phyloP scores from a whole-genome alignment of 2,113 vertebrate genomes.

The Periophthalmodon schlosseri region DNA sequence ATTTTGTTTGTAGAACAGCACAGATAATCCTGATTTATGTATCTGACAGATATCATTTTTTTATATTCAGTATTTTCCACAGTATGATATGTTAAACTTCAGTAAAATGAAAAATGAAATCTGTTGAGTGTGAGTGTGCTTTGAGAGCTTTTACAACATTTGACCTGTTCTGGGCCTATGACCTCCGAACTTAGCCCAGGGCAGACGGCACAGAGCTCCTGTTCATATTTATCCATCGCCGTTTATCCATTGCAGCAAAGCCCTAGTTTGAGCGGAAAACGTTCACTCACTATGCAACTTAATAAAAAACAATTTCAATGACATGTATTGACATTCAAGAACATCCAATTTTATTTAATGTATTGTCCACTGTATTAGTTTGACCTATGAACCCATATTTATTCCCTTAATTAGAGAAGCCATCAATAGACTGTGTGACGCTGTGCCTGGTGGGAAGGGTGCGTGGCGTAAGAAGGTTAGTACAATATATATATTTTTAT shows the following conservation, averaged over 20 bases:
- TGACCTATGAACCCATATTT: constrained; percentile 37
- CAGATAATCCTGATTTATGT: neutral
- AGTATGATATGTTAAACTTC: no score
- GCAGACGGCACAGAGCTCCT: constrained; percentile 23
- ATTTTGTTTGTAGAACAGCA: no score
- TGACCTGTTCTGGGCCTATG: constrained; percentile 28
- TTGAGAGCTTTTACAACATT: constrained; percentile 10
- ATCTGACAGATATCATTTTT: no score
- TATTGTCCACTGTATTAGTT: neutral
- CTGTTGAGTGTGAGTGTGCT: neutral
- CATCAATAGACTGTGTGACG: constrained; percentile 94
- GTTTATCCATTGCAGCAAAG: neutral
- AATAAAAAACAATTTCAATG: neutral
- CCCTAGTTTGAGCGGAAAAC: neutral
- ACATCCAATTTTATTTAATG: neutral
- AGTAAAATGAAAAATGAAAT: neutral
- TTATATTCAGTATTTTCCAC: no score
- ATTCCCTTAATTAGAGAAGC: constrained; percentile 82
- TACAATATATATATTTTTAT: neutral
- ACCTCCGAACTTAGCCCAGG: constrained; percentile 32
- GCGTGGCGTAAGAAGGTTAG: constrained; percentile 94
- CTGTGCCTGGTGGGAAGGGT: constrained; percentile 88
- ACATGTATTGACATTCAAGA: neutral
- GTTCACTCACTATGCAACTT: neutral
- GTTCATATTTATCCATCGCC: constrained; percentile 30